Conservation (phyloP, 2,888 invertebrate species). For the Chymomyza fuscimana region DNA sequence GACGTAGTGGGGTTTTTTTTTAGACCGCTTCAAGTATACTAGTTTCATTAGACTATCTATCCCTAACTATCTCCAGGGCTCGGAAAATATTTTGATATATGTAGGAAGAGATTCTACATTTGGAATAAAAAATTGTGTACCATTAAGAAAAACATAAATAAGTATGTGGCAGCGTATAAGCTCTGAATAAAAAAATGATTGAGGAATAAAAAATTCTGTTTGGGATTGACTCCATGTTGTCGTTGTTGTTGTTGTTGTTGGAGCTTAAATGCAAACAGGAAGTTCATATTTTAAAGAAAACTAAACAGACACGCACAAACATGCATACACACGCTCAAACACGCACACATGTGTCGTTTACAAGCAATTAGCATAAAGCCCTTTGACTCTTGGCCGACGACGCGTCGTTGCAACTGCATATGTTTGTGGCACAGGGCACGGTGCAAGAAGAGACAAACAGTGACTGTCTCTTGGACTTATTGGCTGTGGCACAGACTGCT, state of each 20-base stretch:
- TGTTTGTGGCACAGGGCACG: constrained; percentile 21
- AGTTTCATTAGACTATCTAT: no score
- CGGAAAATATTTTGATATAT: no score
- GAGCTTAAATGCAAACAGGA: constrained; percentile 56
- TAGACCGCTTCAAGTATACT: no score
- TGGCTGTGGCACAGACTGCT: constrained; percentile 19
- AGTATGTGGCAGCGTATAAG: no score
- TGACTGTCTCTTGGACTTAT: background rate
- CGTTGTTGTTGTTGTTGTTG: constrained; percentile 4
- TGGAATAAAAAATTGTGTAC: no score
- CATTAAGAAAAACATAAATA: no score
- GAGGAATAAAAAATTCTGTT: background rate
- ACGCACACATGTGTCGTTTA: constrained; percentile 21
- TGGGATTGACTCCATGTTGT: background rate
- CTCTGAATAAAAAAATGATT: no score
- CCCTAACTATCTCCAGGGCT: no score
- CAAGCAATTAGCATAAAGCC: constrained; percentile 60
- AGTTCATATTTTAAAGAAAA: constrained; percentile 64
- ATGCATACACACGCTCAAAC: constrained; percentile 19
- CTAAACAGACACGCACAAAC: constrained; percentile 29
- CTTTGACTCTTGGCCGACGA: constrained; percentile 53
- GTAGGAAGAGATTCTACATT: no score
- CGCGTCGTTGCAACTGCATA: constrained; percentile 17
- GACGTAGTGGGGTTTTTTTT: no score
- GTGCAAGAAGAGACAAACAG: no score